Evolutionary conservation across 2,888 invertebrate species (phyloP), one percentile per base, ranked within the genome.

Genomic region (Spodoptera littoralis): DNA sequence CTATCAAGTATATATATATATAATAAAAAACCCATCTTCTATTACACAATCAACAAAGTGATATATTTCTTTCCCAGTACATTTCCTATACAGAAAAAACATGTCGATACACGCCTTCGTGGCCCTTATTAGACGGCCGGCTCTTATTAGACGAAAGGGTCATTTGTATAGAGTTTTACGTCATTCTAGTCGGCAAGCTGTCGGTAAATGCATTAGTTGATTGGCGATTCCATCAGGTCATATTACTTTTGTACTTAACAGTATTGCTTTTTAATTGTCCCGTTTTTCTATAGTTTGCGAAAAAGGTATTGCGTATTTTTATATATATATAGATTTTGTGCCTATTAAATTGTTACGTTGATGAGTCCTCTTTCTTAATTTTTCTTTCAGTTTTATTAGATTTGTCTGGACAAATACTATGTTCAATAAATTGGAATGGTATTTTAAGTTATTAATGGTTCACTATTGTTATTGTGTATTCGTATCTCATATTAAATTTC

Each of bases 161-260:
- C 62, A 62, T 70, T 75, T 75, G 57, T 73, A 53, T 53, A 68
- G 61, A 51, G 69, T 60, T 69, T 70, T 65, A 65, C 77, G 79
- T 79, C 79, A 79, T 70, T 50, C 54, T 22, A 45, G 13, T 55
- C 44, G 56, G 49, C 57, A 51, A 70, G 63, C 69, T 69, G 77
- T 75, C 55, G 61, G 73, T 73, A 53, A 75, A 70, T 56, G 62
- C 79, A 79, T 79, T 79, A 79, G 79, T 73, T 77, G 79, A 79
- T 79, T 79, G 76, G 73, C 62, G 55, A 45, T 61, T 50, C 73
- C 69, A 70, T 76, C 76, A 70, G 63, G 60, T 66, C 41, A 62
- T 73, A 76, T 79, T 79, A 69, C 62, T 68, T 62, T 65, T 58
- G 73, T 66, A 77, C 78, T 78, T 69, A 69, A 68, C 54, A 24